Base-by-base conservation (phyloP, 1,140 invertebrate genomes). In the Thalassaphorura encarpata region DNA sequence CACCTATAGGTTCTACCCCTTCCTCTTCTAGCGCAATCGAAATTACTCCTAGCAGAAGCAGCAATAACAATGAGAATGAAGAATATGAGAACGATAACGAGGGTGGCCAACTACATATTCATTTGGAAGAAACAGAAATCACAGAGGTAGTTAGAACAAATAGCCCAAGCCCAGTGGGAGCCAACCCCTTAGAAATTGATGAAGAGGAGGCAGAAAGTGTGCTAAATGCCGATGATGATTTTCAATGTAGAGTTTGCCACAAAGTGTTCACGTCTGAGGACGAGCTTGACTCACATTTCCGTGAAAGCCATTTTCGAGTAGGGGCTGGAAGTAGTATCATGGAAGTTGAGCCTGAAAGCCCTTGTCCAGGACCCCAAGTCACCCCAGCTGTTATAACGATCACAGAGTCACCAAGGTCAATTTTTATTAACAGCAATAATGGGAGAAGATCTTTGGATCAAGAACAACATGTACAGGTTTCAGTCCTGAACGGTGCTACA, bases 281-380 rank as follows among this genome's bases (percentile, higher is more conserved):
- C 0, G 63, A 62, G 26, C 31, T 65, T 13, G 18, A 58, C 13
- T 23, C 36, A 27, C 63, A 65, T 51, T 65, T 65, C 27, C 59
- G 43, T 23, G 24, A 29, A 23, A 60, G 51, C 18, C 63, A 65
- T 46, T 64, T 64, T 26, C 27, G 59, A 23, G 42, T 54, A 16
- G 60, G 40, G 1, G 27, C 41, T 3, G 28, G 21, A 3, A 56
- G 19, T n/a, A 60, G 45, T 54, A 53, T 62, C 11, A 21, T 58
- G 15, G 60, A 62, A 46, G 18, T 24, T 36, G 33, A 36, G 33
- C 63, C 63, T n/a, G 63, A 62, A 45, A 65, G 63, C 50, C 63
- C 63, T 23, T 62, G 40, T 40, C 58, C 59, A 2, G 36, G 21
- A 3, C n/a, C 23, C n/a, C 24, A 18, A 46, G 19, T 26, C 5